Percentiles rank a stretch among this genome's conserved stretches.
Evolutionary conservation across 2,888 invertebrate species (phyloP).

Genomic region (Amorpha juglandis): DNA sequence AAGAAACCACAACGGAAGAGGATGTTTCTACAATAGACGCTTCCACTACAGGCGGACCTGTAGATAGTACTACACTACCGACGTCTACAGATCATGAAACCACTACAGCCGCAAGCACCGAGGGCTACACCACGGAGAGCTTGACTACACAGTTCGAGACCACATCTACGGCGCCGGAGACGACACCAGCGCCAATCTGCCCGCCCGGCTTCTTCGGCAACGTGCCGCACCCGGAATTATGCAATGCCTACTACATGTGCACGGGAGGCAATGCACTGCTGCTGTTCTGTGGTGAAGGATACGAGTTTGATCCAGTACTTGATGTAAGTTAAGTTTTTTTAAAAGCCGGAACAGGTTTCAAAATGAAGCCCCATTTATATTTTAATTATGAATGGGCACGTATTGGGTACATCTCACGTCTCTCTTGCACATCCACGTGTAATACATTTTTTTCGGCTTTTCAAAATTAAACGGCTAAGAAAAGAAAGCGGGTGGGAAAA

Average conservation of each 20-base stretch:
- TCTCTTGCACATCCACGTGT: no score
- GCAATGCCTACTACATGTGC: conserved; percentile 49
- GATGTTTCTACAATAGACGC: conserved; percentile 26
- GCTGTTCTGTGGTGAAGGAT: conserved; percentile 41
- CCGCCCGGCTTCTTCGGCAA: no score
- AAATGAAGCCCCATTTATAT: no score
- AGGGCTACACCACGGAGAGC: conserved; percentile 11
- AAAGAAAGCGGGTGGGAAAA: no score
- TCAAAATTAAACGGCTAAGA: no score
- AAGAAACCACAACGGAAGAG: no score
- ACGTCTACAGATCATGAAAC: background rate
- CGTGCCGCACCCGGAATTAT: conserved; percentile 47
- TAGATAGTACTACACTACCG: background rate
- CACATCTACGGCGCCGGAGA: background rate
- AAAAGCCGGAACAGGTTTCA: no score
- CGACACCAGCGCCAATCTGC: background rate
- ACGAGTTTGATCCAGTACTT: conserved; percentile 2
- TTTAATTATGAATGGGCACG: no score
- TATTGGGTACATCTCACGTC: no score
- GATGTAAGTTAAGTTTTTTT: background rate
- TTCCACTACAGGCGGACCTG: background rate
- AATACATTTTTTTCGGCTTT: no score
- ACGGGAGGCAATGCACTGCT: conserved; percentile 37
- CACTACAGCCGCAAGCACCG: conserved; percentile 21
- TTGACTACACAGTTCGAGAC: conserved; percentile 21